Conservation (phyloP, 2,888 invertebrate genomes). For the Isotomurus palustris region DNA sequence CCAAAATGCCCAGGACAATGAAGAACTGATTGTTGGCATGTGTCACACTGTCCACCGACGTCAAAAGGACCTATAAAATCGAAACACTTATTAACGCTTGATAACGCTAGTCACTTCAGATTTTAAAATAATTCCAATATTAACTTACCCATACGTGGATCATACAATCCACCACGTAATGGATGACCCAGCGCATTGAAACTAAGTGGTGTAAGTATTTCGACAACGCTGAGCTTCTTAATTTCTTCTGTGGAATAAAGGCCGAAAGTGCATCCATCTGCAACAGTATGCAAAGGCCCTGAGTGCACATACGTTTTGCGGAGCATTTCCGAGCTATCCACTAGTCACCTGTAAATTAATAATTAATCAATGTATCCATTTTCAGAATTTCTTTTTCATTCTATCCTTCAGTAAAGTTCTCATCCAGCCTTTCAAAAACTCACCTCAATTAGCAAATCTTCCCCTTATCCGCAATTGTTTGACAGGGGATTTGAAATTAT, state of each 20-base stretch:
- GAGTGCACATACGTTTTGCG: conserved; percentile 29
- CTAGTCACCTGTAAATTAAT: too few relatives aligned
- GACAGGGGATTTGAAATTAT: too few relatives aligned
- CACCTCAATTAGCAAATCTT: too few relatives aligned
- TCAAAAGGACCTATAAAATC: conserved; percentile 56
- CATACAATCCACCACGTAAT: conserved; percentile 81
- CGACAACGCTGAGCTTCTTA: conserved; percentile 70
- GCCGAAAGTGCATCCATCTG: conserved; percentile 56
- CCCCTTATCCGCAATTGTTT: too few relatives aligned
- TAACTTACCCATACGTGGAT: conserved; percentile 68
- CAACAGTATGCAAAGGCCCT: conserved; percentile 29
- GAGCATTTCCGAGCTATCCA: too few relatives aligned
- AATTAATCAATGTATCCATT: too few relatives aligned
- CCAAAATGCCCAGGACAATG: conserved; percentile 91
- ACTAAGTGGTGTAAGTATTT: conserved; percentile 70
- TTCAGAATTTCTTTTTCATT: too few relatives aligned
- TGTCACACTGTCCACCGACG: conserved; percentile 68
- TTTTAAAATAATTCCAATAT: not conserved
- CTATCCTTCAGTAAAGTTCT: too few relatives aligned
- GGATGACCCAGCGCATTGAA: conserved; percentile 82
- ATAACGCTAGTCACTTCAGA: not conserved
- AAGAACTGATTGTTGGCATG: conserved; percentile 65
- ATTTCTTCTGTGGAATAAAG: conserved; percentile 73
- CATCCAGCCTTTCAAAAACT: too few relatives aligned
- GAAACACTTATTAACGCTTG: conserved; percentile 3